phyloP scores from a whole-genome alignment of 2,113 vertebrate genomes.

The Columba livia region DNA sequence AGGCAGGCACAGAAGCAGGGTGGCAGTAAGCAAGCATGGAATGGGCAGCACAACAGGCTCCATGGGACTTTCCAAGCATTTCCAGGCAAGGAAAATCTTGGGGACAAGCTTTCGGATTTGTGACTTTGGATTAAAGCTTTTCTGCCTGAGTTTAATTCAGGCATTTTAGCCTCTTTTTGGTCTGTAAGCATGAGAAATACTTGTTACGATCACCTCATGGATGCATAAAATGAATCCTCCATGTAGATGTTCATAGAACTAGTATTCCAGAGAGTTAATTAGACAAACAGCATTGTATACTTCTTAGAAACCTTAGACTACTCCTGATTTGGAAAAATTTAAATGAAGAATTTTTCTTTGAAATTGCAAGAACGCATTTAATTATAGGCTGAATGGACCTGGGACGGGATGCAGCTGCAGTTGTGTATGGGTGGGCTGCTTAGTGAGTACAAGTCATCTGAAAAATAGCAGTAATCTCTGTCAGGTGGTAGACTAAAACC shows the following conservation, averaged over 20 bases:
- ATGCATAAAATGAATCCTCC: not conserved
- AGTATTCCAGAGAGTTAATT: not conserved
- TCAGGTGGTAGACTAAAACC: not conserved
- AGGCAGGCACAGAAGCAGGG: accelerated
- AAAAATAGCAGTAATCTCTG: not conserved
- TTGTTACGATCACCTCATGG: not conserved
- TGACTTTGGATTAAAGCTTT: not conserved
- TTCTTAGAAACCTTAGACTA: not conserved
- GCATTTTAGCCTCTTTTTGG: not conserved
- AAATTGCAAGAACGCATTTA: not conserved
- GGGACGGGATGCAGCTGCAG: not conserved
- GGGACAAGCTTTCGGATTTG: not conserved
- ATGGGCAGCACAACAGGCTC: not conserved
- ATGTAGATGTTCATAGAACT: not conserved
- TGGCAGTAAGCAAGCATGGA: not conserved
- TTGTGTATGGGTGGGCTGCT: not conserved
- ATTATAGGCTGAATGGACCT: not conserved
- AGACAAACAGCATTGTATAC: not conserved
- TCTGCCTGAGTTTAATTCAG: not conserved
- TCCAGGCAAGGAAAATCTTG: not conserved
- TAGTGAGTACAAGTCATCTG: not conserved
- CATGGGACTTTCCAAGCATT: not conserved
- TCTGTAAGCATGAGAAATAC: not conserved
- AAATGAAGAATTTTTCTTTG: not conserved
- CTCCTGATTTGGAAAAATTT: not conserved